Evolutionary conservation across 2,797 vertebrate genomes (phyloP), one percentile per base, ranked within the genome.

Genomic region (Catostomus latipinnis): DNA sequence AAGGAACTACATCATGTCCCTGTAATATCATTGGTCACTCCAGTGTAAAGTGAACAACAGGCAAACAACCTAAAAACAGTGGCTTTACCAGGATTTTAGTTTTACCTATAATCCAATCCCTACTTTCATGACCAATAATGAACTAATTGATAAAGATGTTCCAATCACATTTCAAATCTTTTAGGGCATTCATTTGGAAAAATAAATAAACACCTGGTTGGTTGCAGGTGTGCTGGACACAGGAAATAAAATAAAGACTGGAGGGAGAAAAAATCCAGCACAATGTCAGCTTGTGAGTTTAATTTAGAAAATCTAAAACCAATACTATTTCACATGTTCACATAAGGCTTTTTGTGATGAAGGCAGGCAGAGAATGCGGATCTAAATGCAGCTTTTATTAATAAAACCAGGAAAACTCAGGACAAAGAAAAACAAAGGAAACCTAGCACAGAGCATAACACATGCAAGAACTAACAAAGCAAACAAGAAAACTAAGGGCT

Each of bases 81-180:
- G 63, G 70, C 62, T 56, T 78, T 68, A 80, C 60, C 46, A 60
- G 71, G 53, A 80, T 45, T 46, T 67, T 53, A 74, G 78, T 67
- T 80, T 74, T 2, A 58, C 77, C 8, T 73, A 70, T 80, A 80
- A 80, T 80, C 78, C 78, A 73, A 67, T 80, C 54, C 73, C 68
- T 63, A 22, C 56, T 66, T 62, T 54, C 34, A 34, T 34, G 34
- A 34, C 69, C 10, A 14, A 56, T 58, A 80, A 80, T 60, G 6
- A 73, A 50, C 46, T 80, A 67, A 80, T 43, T 80, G 71, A 80
- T 53, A 73, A 66, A 66, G 78, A n/a, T n/a, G 62, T 48, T 65
- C 62, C 43, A 65, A 46, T 13, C 13, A 12, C 12, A 43, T 62
- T 34, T 43, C 11, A 22, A 13, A 13, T 34, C 43, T 65, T 53